These are phyloP conservation scores for Leptinotarsa haldemani DNA, from an alignment of 2,888 invertebrate species.

Conservation along the genomic window DNA sequence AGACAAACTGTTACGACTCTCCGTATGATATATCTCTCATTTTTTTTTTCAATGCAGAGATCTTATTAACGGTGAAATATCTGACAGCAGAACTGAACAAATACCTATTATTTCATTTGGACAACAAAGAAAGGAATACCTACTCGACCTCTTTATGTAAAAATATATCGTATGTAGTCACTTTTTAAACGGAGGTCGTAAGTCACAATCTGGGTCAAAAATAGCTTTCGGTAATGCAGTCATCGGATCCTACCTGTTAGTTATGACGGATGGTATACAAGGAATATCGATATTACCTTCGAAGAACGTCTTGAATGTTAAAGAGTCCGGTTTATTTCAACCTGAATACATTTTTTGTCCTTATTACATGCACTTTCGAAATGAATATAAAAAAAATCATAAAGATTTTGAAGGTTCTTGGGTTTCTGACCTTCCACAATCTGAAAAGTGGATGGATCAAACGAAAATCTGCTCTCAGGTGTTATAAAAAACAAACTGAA, in stretches of 20 bases:
- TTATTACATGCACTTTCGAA: too few species aligned
- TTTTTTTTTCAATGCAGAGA: constrained; percentile 26
- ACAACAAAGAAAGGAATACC: constrained; percentile 19
- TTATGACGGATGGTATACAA: constrained; percentile 2
- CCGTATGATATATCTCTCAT: constrained; percentile 24
- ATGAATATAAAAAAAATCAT: too few species aligned
- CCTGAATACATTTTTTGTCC: too few species aligned
- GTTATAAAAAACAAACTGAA: too few species aligned
- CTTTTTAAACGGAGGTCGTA: constrained; percentile 34
- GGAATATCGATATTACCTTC: not conserved
- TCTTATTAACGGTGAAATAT: constrained; percentile 39
- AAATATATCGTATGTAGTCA: constrained; percentile 5
- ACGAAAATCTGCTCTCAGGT: too few species aligned
- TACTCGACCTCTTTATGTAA: constrained; percentile 24
- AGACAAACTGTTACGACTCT: constrained; percentile 21
- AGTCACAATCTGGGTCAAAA: constrained; percentile 38
- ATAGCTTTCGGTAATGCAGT: constrained; percentile 32
- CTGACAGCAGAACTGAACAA: constrained; percentile 36
- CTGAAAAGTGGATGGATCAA: too few species aligned
- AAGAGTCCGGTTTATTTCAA: too few species aligned
- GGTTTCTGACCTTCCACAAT: too few species aligned
- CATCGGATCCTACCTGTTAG: constrained; percentile 20
- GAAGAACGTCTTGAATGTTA: too few species aligned
- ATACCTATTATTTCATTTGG: constrained; percentile 30
- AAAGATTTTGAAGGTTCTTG: too few species aligned